Conservation (phyloP, 2,797 vertebrate genomes). For the Sus cebifrons region DNA sequence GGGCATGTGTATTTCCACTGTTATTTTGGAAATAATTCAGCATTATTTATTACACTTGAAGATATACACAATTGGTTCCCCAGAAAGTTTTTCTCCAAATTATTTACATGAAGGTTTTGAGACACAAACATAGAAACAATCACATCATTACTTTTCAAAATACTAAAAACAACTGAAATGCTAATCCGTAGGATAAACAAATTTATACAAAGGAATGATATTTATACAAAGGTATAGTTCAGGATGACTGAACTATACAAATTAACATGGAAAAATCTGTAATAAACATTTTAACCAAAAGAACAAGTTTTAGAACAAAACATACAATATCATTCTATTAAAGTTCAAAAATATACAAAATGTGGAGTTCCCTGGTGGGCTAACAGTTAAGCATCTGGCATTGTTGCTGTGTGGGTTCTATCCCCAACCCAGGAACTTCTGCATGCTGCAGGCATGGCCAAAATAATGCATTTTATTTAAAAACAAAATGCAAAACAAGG, state of each 20-base stretch:
- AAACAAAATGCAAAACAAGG: no score
- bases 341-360: neutral
- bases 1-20: neutral
- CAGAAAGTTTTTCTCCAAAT: neutral
- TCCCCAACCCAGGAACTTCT: no score
- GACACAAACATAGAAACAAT: neutral
- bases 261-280: neutral
- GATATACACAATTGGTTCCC: neutral
- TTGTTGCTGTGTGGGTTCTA: no score
- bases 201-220: neutral
- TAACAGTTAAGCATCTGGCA: no score
- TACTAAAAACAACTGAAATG: neutral
- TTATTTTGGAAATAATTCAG: neutral
- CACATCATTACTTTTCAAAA: neutral
- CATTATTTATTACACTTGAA: neutral
- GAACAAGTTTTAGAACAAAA: neutral
- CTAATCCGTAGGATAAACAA: neutral
- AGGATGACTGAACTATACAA: neutral
- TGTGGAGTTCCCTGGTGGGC: no score
- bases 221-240: neutral
- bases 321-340: neutral
- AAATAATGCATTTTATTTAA: no score
- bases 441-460: no score
- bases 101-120: neutral
- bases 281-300: neutral